These are phyloP conservation scores for Urophycis tenuis DNA, from an alignment of 2,797 vertebrate species.

Conservation along the genomic window DNA sequence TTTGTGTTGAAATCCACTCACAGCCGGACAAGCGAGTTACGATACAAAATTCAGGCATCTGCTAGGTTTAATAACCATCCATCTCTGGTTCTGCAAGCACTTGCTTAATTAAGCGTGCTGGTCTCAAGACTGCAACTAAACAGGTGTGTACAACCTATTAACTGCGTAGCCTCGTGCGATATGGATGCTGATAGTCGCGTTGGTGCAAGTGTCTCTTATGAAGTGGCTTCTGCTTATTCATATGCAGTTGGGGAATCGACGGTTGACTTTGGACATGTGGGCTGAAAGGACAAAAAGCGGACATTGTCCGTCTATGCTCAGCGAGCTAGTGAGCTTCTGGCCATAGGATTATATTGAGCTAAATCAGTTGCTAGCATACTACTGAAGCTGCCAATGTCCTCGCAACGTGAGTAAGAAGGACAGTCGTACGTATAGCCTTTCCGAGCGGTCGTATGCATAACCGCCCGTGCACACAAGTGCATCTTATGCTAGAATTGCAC, in stretches of 20 bases:
- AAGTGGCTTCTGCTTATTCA: conserved; percentile 1
- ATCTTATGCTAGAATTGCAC: background rate
- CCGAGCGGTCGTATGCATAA: background rate
- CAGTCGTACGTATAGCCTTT: too few species aligned
- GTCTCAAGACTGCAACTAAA: background rate
- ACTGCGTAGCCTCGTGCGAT: background rate
- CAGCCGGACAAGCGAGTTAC: background rate
- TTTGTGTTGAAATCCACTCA: background rate
- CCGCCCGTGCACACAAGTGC: background rate
- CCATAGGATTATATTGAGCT: background rate
- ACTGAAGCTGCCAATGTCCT: background rate
- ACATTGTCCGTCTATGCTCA: background rate
- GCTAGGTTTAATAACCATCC: background rate
- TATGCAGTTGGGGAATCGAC: background rate
- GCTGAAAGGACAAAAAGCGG: background rate
- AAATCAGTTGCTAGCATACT: background rate
- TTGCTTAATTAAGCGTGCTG: background rate
- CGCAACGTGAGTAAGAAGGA: background rate
- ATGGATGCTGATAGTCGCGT: background rate
- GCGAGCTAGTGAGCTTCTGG: background rate
- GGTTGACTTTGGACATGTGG: background rate
- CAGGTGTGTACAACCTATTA: background rate
- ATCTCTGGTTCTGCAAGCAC: background rate
- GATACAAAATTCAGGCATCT: background rate
- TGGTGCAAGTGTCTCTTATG: background rate